phyloP scores from a whole-genome alignment of 2,113 vertebrate genomes.

The Eptesicus fuscus region DNA sequence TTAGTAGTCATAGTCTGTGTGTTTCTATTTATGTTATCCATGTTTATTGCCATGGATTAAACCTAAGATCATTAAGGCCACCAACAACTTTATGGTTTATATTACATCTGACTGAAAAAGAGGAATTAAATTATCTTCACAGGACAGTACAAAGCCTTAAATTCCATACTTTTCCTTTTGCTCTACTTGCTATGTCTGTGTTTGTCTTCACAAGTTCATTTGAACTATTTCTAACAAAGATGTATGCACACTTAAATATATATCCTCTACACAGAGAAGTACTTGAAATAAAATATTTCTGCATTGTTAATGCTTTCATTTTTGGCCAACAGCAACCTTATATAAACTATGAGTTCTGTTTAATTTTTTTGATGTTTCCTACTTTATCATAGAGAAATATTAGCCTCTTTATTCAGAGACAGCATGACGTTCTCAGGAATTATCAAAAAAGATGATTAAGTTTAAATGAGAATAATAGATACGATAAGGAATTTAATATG shows the following conservation, averaged over 20 bases:
- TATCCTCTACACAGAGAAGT: not conserved
- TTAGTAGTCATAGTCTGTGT: not conserved
- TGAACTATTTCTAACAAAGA: not conserved
- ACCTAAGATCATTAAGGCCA: not conserved
- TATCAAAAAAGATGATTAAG: not conserved
- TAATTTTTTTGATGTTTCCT: not conserved
- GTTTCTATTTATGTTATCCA: not conserved
- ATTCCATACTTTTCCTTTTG: not conserved
- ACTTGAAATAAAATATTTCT: not conserved
- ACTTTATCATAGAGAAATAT: not conserved
- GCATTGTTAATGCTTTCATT: not conserved
- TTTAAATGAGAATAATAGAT: not conserved
- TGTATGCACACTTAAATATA: not conserved
- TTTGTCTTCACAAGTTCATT: not conserved
- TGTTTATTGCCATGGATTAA: not conserved
- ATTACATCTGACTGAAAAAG: not conserved
- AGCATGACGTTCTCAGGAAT: not conserved
- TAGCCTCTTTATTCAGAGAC: not conserved
- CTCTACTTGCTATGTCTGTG: not conserved
- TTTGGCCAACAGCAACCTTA: not conserved
- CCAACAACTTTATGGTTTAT: not conserved
- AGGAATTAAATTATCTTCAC: not conserved
- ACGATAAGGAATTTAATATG: not conserved
- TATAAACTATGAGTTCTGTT: not conserved
- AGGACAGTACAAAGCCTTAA: not conserved